Evolutionary conservation across 2,113 vertebrate genomes (phyloP).

Genomic region (Emydura subglobosa): DNA sequence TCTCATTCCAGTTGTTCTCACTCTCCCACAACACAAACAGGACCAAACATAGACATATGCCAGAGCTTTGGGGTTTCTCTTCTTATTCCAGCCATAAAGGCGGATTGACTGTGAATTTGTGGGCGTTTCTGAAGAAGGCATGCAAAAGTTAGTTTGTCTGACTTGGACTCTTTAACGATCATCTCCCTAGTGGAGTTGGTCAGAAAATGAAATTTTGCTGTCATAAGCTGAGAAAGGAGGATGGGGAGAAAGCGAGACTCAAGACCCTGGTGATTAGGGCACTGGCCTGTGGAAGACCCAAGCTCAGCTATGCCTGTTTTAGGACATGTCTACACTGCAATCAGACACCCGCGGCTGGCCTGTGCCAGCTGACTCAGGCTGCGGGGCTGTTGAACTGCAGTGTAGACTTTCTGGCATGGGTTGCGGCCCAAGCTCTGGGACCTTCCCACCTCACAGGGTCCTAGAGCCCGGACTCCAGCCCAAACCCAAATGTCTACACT

Average conservation of each 20-base stretch:
- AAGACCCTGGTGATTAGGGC: not conserved
- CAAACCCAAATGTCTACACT: not conserved
- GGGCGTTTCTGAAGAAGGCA: slow-evolving; percentile 18
- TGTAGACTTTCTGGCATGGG: not conserved
- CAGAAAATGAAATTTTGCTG: not conserved
- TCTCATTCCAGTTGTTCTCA: slow-evolving; percentile 42
- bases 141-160: not conserved
- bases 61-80: not conserved
- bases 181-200: not conserved
- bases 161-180: not conserved
- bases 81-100: slow-evolving; percentile 8
- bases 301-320: not conserved
- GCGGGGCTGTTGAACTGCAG: not conserved
- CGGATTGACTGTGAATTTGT: slow-evolving; percentile 26
- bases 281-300: not conserved
- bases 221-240: not conserved
- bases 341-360: not conserved
- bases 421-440: not conserved
- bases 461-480: not conserved
- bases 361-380: not conserved
- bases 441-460: not conserved
- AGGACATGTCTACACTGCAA: not conserved
- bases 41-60: not conserved
- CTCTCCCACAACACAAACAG: slow-evolving; percentile 24
- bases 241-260: not conserved